phyloP scores from a whole-genome alignment of 64 coral and sea anemone species.

The Pocillopora damicornis region DNA sequence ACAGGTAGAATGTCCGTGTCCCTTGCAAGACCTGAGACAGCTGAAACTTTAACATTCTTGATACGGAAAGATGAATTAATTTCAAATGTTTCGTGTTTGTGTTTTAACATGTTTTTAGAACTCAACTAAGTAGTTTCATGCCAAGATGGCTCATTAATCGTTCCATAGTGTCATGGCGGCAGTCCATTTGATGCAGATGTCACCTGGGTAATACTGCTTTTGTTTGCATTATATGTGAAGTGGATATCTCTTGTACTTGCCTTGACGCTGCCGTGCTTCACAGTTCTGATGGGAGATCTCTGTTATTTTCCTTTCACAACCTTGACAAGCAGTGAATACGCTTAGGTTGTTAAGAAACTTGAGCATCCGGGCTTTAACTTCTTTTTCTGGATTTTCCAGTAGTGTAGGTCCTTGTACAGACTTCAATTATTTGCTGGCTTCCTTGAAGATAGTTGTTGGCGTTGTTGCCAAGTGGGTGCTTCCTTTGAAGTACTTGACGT shows the following conservation, averaged over 20 bases:
- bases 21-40: too few species aligned
- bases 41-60: too few species aligned
- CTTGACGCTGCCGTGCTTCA: too few species aligned
- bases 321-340: conserved; percentile 55
- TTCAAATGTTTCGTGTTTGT: conserved; percentile 15
- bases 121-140: conserved; percentile 21
- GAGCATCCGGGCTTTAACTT: conserved; percentile 42
- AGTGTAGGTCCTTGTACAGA: conserved; percentile 46
- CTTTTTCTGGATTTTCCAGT: conserved; percentile 54
- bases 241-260: conserved; percentile 38
- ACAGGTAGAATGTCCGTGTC: conserved; percentile 6
- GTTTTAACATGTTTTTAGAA: conserved; percentile 34
- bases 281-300: too few species aligned
- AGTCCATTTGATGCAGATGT: conserved; percentile 50
- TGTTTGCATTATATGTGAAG: conserved; percentile 55
- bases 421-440: conserved; percentile 22
- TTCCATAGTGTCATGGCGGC: conserved; percentile 17
- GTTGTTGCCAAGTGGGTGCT: conserved; percentile 44
- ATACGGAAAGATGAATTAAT: too few species aligned
- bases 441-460: conserved; percentile 30
- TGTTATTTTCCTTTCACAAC: too few species aligned
- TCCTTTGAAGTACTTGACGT: conserved; percentile 37
- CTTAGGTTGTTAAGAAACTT: conserved; percentile 60
- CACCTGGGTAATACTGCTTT: conserved; percentile 44
- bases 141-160: conserved; percentile 19